Conservation (phyloP, 2,113 vertebrate species). For the Scartelaos histophorus region DNA sequence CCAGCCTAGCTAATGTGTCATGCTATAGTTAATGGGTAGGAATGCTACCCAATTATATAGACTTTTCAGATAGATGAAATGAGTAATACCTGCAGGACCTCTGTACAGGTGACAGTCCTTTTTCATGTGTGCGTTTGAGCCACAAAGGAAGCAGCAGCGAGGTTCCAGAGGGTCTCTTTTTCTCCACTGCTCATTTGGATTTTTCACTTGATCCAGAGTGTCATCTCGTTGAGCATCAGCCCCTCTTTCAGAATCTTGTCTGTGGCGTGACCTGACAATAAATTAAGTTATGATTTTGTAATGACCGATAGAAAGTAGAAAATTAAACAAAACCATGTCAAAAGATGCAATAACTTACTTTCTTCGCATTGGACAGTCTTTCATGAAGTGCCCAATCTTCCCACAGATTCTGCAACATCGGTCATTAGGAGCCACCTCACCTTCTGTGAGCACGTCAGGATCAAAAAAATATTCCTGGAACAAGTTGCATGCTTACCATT, state of each 20-base stretch:
- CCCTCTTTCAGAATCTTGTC: conserved; percentile 73
- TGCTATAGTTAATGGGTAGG: neutral
- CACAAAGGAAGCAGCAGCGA: conserved; percentile 91
- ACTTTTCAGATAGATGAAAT: neutral
- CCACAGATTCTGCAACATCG: conserved; percentile 95
- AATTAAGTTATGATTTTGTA: neutral
- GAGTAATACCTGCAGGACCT: conserved; percentile 78
- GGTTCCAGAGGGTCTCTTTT: conserved; percentile 83
- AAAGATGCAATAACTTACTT: conserved; percentile 77
- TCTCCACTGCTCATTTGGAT: conserved; percentile 83
- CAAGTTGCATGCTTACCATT: neutral
- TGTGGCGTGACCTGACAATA: conserved; percentile 75
- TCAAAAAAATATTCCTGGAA: conserved; percentile 93
- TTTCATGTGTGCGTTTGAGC: conserved; percentile 87
- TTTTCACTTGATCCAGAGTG: conserved; percentile 66
- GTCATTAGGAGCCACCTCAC: conserved; percentile 91
- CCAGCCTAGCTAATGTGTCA: neutral
- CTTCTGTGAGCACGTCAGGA: conserved; percentile 90
- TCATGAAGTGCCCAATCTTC: conserved; percentile 97
- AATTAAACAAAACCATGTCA: too few relatives aligned
- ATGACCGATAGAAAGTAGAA: neutral
- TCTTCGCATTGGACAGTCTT: conserved; percentile 90
- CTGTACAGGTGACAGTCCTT: conserved; percentile 88
- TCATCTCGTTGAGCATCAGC: conserved; percentile 73
- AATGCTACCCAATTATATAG: neutral